phyloP scores from a whole-genome alignment of 2,113 vertebrate species.

The Mesembrinibis cayennensis region DNA sequence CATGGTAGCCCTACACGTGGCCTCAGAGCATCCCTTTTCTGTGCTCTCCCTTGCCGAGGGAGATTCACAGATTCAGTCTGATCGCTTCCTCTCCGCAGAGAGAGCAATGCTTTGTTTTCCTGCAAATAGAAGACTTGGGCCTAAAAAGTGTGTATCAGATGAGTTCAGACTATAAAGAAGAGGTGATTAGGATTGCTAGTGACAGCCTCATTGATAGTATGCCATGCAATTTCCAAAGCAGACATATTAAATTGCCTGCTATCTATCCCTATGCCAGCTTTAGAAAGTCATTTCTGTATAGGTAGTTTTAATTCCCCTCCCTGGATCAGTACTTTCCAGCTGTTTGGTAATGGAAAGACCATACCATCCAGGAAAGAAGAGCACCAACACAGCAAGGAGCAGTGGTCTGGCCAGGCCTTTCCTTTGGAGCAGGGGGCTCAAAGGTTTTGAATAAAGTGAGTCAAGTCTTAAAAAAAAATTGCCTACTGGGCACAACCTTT shows the following conservation, averaged over 20 bases:
- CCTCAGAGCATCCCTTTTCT: not conserved
- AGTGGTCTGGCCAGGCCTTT: not conserved
- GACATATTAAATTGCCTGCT: not conserved
- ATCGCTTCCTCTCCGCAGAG: not conserved
- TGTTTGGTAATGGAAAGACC: not conserved
- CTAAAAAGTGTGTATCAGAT: not conserved
- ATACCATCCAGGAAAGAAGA: not conserved
- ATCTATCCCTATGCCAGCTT: not conserved
- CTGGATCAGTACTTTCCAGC: not conserved
- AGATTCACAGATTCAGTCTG: not conserved
- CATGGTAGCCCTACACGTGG: accelerated
- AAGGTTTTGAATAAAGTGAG: not conserved
- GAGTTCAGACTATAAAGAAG: not conserved
- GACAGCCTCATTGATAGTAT: not conserved
- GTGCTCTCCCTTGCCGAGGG: not conserved
- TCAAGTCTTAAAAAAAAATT: not conserved
- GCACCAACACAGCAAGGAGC: not conserved
- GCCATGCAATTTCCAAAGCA: not conserved
- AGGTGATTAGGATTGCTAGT: not conserved
- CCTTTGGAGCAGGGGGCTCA: not conserved
- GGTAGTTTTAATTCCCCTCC: not conserved
- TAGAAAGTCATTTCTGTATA: not conserved
- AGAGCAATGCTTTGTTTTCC: not conserved
- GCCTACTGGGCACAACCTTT: not conserved
- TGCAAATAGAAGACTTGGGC: not conserved